Base-by-base conservation (phyloP, 2,888 invertebrate species). In the Silvanus unidentatus region DNA sequence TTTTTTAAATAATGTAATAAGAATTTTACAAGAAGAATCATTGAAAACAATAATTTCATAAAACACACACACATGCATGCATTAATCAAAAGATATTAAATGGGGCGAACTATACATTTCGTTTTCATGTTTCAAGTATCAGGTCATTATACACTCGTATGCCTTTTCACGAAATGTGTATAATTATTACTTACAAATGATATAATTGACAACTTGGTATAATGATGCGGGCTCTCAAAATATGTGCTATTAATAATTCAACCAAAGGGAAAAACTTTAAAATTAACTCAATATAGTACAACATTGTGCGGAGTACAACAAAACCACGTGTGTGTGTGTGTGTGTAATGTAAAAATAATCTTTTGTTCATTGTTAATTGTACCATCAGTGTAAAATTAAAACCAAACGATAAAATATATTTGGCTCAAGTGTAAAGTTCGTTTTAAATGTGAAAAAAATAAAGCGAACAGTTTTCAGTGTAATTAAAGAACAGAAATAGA, bases 121-220 rank as follows among this genome's bases (percentile, higher is more conserved):
- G 8, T 22, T 22, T 22, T 22, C n/a, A 11, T 8, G 4, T 5
- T 32, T 32, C 5, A 32, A 32, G 32, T 12, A 32, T 12, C 32
- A 5, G n/a, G 32, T 32, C 32, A 50, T 50, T 50, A 50, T 44
- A 28, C 38, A 40, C 46, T 42, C n/a, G n/a, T 37, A 41, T 39
- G n/a, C 39, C 27, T 34, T 42, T 40, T 37, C 39, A 39, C 42
- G 39, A 49, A 49, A 46, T 42, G 52, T 44, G 44, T 49, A n/a
- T n/a, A 52, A 52, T 55, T 50, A 49, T 48, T 44, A 47, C 51
- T 48, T 45, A 46, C 45, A 52, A 55, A 55, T 53, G 54, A 57
- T 50, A 47, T 57, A 57, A 57, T 57, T 57, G 54, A 57, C 57
- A 57, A 52, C 41, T 51, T 50, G 44, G 42, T 52, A 44, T 48